These are phyloP conservation scores for Hippoglossus hippoglossus DNA, from an alignment of 2,797 vertebrate genomes.

Conservation along the genomic window DNA sequence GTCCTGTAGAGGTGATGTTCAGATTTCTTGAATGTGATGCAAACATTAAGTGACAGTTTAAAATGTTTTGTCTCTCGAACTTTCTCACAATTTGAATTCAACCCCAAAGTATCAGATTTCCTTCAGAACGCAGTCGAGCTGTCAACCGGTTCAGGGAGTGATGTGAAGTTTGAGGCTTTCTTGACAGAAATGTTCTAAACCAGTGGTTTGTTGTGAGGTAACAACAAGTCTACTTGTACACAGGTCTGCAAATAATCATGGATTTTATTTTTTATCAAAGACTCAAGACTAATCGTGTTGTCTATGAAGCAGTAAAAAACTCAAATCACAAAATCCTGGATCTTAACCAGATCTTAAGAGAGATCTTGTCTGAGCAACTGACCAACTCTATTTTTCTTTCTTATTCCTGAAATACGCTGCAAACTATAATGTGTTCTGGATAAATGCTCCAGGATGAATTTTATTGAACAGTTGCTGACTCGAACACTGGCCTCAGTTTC, in stretches of 20 bases:
- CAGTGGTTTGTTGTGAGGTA: no score
- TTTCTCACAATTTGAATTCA: neutral
- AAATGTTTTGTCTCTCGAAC: neutral
- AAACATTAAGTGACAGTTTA: neutral
- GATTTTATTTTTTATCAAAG: no score
- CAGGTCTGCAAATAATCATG: no score
- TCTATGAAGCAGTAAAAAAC: no score
- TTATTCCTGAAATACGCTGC: neutral
- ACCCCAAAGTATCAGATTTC: neutral
- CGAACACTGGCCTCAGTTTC: constrained; percentile 32
- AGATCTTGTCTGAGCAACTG: no score
- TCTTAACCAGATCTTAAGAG: no score
- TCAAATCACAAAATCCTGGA: no score
- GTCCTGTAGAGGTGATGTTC: constrained; percentile 9
- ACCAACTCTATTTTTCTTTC: neutral
- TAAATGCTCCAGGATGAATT: no score
- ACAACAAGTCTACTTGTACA: neutral
- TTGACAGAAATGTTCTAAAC: neutral
- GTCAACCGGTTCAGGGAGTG: no score
- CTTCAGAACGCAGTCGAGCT: neutral
- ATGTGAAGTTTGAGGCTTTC: neutral
- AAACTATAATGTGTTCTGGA: neutral
- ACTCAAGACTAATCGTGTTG: no score
- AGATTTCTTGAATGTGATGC: constrained; percentile 15
- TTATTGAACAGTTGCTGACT: neutral